Evolutionary conservation across 2,113 vertebrate species (phyloP), one percentile per base, ranked within the genome.

Genomic region (Madoqua kirkii): DNA sequence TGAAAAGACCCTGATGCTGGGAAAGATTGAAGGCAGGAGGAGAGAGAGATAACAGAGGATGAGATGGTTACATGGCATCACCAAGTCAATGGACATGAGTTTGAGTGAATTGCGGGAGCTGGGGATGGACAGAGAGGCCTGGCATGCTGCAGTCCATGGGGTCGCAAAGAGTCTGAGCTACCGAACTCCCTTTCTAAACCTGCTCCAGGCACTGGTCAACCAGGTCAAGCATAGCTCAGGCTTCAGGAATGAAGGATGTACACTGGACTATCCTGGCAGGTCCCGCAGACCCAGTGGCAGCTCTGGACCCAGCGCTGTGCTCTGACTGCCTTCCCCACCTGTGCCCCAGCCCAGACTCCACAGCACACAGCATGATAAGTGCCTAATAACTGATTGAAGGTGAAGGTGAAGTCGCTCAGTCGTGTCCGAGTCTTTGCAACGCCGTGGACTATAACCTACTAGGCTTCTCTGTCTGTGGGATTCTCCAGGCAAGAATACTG

Each of bases 211-310:
- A 98, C 78, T 98, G 97, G 89, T 99, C 98, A 67, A 99, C 97
- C 57, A 99, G 88, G 54, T 99, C 96, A 57, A 99, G 98, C 3
- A 99, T 98, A 0, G 98, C 98, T 87, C n/a, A 97, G 2, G 99
- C 99, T 98, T 99, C 99, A 5, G 99, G 99, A 96, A 99, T 99
- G 84, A 99, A 97, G 83, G 99, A 97, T 12, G 86, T 98, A 40
- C 99, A 99, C 99, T 99, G 98, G 76, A 89, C 67, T 23, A 40
- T 71, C 5, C 67, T 40, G 67, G 67, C 1, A 0, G 19, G 67
- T 10, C 64, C 10, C 0, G 0, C 19, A 40, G 67, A 12, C n/a
- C 10, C 5, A 0, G 67, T 0, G 5, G 67, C 10, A 1, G n/a
- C 19, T 40, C 19, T 3, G 3, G 67, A 71, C 36, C 67, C 19